phyloP scores from a whole-genome alignment of 1,140 invertebrate species.

The Nymphalis io region DNA sequence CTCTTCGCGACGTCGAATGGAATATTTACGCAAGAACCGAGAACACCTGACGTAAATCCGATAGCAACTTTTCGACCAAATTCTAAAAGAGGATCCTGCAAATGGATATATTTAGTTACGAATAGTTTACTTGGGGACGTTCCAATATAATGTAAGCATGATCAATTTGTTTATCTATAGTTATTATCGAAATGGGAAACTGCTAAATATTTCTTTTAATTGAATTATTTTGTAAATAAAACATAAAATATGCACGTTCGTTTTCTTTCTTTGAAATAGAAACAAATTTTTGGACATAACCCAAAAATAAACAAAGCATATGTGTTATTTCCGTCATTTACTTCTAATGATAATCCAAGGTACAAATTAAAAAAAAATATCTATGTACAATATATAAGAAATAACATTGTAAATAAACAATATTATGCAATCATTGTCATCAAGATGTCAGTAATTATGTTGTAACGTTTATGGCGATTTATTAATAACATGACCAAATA shows the following conservation, averaged over 20 bases:
- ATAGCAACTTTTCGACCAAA: slow-evolving; percentile 88
- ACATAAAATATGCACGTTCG: too few species aligned
- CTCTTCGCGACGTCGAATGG: slow-evolving; percentile 98
- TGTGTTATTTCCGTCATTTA: too few species aligned
- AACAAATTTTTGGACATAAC: too few species aligned
- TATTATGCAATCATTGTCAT: neutral
- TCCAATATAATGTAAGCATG: neutral
- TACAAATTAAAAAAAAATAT: too few species aligned
- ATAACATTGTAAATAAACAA: neutral
- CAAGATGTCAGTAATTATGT: neutral
- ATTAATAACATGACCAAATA: neutral
- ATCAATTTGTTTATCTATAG: too few species aligned
- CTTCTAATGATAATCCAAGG: too few species aligned
- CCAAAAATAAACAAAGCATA: too few species aligned
- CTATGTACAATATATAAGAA: neutral
- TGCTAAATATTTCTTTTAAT: too few species aligned
- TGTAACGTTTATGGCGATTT: neutral
- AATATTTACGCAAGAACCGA: slow-evolving; percentile 94
- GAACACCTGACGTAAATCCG: slow-evolving; percentile 91
- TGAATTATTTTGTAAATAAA: too few species aligned
- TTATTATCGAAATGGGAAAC: too few species aligned
- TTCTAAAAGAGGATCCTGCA: slow-evolving; percentile 85
- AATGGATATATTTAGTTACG: slow-evolving; percentile 12
- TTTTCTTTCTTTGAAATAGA: too few species aligned
- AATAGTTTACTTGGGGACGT: neutral